Percentiles rank a stretch among this genome's conserved stretches.
These are phyloP conservation scores for Sinelater perroti DNA, from an alignment of 2,888 invertebrate genomes.

Conservation along the genomic window DNA sequence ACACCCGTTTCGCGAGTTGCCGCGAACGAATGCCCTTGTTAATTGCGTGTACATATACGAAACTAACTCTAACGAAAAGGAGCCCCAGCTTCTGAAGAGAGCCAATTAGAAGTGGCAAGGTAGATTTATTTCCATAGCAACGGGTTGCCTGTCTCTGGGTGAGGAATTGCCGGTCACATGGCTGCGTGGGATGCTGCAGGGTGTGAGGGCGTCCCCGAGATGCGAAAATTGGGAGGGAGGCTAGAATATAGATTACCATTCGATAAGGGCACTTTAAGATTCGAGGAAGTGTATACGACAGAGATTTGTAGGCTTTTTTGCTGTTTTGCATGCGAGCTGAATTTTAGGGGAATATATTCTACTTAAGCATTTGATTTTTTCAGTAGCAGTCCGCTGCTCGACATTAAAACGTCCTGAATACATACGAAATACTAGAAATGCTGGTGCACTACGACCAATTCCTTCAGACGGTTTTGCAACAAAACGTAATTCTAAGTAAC, in stretches of 20 bases:
- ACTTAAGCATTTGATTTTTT: conserved; percentile 35
- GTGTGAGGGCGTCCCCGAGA: conserved; percentile 38
- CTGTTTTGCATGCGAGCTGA: conserved; percentile 43
- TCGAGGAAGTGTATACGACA: conserved; percentile 52
- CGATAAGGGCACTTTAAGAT: conserved; percentile 54
- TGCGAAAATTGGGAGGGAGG: conserved; percentile 41
- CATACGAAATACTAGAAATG: too few species aligned
- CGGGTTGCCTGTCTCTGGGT: conserved; percentile 59
- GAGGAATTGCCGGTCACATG: conserved; percentile 61
- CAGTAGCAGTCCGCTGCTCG: background rate
- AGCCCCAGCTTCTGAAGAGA: conserved; percentile 51
- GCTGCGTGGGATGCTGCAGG: conserved; percentile 45
- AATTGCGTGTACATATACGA: conserved; percentile 37
- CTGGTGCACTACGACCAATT: too few species aligned
- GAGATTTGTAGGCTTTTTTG: conserved; percentile 49
- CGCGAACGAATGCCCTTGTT: conserved; percentile 25
- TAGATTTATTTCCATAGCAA: conserved; percentile 62
- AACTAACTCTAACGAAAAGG: conserved; percentile 37
- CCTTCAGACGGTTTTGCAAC: too few species aligned
- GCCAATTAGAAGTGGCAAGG: conserved; percentile 63
- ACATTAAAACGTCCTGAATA: too few species aligned
- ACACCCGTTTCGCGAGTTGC: conserved; percentile 21
- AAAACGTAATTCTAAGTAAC: too few species aligned
- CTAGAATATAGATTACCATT: conserved; percentile 51
- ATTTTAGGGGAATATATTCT: conserved; percentile 36